Evolutionary conservation across 1,140 invertebrate species (phyloP).

Genomic region (Drosophila cardini): DNA sequence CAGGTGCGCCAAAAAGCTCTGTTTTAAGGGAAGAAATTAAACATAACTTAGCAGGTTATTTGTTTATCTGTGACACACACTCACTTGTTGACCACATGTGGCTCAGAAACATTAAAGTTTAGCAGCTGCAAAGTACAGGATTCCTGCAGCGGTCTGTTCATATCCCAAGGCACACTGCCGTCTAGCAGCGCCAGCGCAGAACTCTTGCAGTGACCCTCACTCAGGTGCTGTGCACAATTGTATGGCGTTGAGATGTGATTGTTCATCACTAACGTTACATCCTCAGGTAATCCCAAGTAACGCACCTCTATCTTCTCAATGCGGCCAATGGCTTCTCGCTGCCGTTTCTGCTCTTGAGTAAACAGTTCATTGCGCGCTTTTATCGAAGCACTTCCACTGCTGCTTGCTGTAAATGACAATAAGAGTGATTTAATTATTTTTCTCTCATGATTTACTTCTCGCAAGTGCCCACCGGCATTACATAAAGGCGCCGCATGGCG

Average conservation of each 20-base stretch:
- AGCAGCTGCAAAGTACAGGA: constrained; percentile 93
- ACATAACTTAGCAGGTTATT: neutral
- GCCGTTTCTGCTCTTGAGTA: constrained; percentile 90
- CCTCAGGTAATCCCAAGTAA: constrained; percentile 90
- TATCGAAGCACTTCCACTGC: constrained; percentile 65
- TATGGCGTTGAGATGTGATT: constrained; percentile 95
- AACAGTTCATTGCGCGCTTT: constrained; percentile 89
- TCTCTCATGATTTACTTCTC: neutral
- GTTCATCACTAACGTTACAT: constrained; percentile 94
- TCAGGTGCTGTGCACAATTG: constrained; percentile 95
- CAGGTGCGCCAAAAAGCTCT: constrained; percentile 96
- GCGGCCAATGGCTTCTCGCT: constrained; percentile 89
- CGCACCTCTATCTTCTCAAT: constrained; percentile 96
- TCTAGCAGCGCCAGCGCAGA: constrained; percentile 93
- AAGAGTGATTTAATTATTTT: neutral
- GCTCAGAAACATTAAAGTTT: constrained; percentile 90
- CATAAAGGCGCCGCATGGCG: constrained; percentile 44
- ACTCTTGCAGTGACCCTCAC: constrained; percentile 89
- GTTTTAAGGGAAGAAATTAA: constrained; percentile 1
- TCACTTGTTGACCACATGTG: constrained; percentile 88
- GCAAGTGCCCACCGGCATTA: constrained; percentile 43
- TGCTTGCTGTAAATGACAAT: constrained; percentile 37
- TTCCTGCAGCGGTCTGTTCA: constrained; percentile 93
- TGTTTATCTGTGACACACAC: neutral
- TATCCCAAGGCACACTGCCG: constrained; percentile 93